Evolutionary conservation across 2,888 invertebrate genomes (phyloP), one percentile per base, ranked within the genome.

Genomic region (Andrena bicolor): DNA sequence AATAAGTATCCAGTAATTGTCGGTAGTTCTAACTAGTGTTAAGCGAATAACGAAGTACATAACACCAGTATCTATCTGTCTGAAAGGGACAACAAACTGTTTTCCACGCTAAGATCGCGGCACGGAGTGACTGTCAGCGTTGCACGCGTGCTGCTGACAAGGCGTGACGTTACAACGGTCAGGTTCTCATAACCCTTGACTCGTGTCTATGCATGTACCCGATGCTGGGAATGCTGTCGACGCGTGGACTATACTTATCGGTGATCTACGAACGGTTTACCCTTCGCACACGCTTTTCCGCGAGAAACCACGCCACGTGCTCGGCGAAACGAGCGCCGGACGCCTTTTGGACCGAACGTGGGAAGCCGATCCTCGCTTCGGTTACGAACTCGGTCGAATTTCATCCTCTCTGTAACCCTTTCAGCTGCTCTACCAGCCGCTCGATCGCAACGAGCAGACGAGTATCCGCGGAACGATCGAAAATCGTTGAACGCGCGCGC

Each of bases 221-320:
- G 81, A 81, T 76, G 71, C 70, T 78, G 82, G 66, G 81, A 88
- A 88, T 81, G 80, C 76, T 74, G 85, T 65, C 74, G 82, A 80
- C 85, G 80, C 86, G 83, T 83, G 85, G 81, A 81, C 86, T 89
- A 70, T 83, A 86, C 85, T 89, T 89, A 89, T 89, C 89, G 79
- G 61, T 68, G 80, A 89, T 89, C 86, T 80, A 86, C 68, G 82
- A 81, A 73, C 82, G 60, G 80, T 82, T 88, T 80, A 76, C 79
- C 84, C 85, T 83, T 84, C 75, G 65, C 82, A 76, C 78, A 72
- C 65, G 69, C 76, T 79, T 86, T 77, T 63, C 48, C 58, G n/a
- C 60, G 20, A 65, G 53, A n/a, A 68, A 63, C 69, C 73, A 53
- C 69, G 69, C 53, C 66, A 58, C 61, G 35, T 26, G 65, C 65